Evolutionary conservation across 2,888 invertebrate genomes (phyloP), one percentile per base, ranked within the genome.

Genomic region (Himalopsyche kuldschensis): DNA sequence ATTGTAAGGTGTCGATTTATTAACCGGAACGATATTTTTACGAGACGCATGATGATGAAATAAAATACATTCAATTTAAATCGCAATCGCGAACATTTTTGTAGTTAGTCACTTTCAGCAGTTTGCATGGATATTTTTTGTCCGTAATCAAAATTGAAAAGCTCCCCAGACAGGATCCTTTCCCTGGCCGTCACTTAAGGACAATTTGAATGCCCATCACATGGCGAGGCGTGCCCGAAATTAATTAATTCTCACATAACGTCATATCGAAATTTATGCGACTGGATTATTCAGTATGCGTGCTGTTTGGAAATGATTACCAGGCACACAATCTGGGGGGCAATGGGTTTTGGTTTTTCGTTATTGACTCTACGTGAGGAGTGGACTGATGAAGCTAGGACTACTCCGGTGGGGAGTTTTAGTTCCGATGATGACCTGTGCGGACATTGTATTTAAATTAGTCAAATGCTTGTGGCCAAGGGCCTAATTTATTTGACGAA

Each of bases 221-320:
- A 77, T 47, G 77, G 48, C 69, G 31, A 69, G 76, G 31, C 81
- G 81, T 76, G 81, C 47, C 32, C 77, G n/a, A 81, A 81, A 63
- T 81, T 76, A 76, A 81, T 81, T 32, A 76, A 76, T 81, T 81
- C 76, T 69, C 69, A 69, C 69, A 69, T 69, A 69, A 69, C 69
- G 69, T 69, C 69, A 69, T 69, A 69, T 69, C 69, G 30, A 69
- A 69, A 82, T 82, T 82, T 82, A 79, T 82, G 79, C 79, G 76
- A 75, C 75, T 82, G 75, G 48, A 69, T 55, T 55, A 78, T 78
- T 78, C 47, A 76, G 63, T 55, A 35, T 80, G 75, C 75, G 75
- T 75, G 76, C 76, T 75, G 80, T 46, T 80, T 80, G 80, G 80
- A 35, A 69, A 69, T 69, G 69, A 69, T 69, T 69, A 69, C 69